A percentile compares a stretch with the other conserved stretches of the same genome.
Evolutionary conservation across 2,888 invertebrate genomes (phyloP).

Genomic region (Rhingia rostrata): DNA sequence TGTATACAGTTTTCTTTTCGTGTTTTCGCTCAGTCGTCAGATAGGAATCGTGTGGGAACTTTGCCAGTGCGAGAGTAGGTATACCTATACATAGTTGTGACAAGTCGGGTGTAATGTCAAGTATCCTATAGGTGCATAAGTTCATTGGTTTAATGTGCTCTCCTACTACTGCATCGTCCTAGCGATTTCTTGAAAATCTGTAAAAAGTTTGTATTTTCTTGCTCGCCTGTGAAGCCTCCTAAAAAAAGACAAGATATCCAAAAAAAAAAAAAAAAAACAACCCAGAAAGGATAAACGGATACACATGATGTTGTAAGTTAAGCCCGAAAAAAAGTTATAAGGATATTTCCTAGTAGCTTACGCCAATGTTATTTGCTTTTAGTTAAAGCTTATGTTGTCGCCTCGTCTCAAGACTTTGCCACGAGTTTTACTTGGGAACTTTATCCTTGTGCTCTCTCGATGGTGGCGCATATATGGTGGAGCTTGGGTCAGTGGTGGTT

Average conservation of each 20-base stretch:
- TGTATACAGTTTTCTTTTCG: slow-evolving; percentile 34
- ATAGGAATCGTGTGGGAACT: slow-evolving; percentile 40
- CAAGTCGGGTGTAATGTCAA: slow-evolving; percentile 67
- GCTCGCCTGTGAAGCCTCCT: not conserved
- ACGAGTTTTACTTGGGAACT: slow-evolving; percentile 43
- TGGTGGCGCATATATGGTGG: not conserved
- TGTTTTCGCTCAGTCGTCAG: slow-evolving; percentile 4
- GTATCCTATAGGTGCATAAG: slow-evolving; percentile 53
- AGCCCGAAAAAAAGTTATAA: slow-evolving; percentile 65
- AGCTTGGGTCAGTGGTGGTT: slow-evolving; percentile 55
- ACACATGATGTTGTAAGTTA: slow-evolving; percentile 64
- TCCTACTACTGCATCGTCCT: slow-evolving; percentile 43
- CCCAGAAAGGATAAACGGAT: slow-evolving; percentile 52
- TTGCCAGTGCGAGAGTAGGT: slow-evolving; percentile 36
- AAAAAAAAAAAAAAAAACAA: not conserved
- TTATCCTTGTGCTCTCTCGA: slow-evolving; percentile 29
- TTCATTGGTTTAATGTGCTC: slow-evolving; percentile 35
- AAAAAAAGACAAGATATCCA: not conserved
- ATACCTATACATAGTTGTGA: slow-evolving; percentile 12
- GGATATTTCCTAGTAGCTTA: slow-evolving; percentile 58
- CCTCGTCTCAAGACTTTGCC: slow-evolving; percentile 59
- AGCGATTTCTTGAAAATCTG: slow-evolving; percentile 29
- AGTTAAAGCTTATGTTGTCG: slow-evolving; percentile 72
- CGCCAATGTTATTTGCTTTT: slow-evolving; percentile 67
- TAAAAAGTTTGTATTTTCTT: slow-evolving; percentile 35